A percentile compares a stretch with the other conserved stretches of the same genome.
Conservation (phyloP, 2,113 vertebrate species). For the Isurus oxyrinchus region DNA sequence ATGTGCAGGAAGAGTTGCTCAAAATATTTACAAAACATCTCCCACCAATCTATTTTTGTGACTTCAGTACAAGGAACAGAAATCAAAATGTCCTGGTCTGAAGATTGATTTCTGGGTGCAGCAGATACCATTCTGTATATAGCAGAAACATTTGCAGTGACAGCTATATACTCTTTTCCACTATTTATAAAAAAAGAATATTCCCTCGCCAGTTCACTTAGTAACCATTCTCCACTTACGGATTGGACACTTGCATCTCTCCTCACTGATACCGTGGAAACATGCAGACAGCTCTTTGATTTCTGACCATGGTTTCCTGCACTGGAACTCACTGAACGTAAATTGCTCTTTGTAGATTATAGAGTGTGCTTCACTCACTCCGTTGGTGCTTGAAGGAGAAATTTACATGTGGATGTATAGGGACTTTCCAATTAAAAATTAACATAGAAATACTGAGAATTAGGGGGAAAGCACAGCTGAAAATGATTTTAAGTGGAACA, state of each 20-base stretch:
- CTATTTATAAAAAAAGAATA: constrained; percentile 22
- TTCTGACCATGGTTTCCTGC: not conserved
- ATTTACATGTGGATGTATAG: not conserved
- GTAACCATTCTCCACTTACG: not conserved
- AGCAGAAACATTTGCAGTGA: constrained; percentile 32
- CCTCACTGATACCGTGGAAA: not conserved
- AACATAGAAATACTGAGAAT: not conserved
- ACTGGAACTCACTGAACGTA: not conserved
- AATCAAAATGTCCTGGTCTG: constrained; percentile 29
- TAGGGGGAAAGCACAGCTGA: not conserved
- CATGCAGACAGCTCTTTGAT: not conserved
- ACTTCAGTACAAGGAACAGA: not conserved
- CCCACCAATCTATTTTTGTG: constrained; percentile 16
- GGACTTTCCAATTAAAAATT: not conserved
- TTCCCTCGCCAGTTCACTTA: not conserved
- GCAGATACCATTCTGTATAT: constrained; percentile 19
- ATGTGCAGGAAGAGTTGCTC: not conserved
- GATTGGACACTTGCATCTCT: not conserved
- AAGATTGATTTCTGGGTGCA: constrained; percentile 31
- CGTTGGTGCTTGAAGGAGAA: not conserved
- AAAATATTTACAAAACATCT: not conserved
- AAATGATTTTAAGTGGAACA: not conserved
- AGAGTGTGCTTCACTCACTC: not conserved
- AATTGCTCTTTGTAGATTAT: not conserved
- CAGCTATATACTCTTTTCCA: constrained; percentile 12